Conservation (phyloP, 2,797 vertebrate species). For the Gymnothorax javanicus region DNA sequence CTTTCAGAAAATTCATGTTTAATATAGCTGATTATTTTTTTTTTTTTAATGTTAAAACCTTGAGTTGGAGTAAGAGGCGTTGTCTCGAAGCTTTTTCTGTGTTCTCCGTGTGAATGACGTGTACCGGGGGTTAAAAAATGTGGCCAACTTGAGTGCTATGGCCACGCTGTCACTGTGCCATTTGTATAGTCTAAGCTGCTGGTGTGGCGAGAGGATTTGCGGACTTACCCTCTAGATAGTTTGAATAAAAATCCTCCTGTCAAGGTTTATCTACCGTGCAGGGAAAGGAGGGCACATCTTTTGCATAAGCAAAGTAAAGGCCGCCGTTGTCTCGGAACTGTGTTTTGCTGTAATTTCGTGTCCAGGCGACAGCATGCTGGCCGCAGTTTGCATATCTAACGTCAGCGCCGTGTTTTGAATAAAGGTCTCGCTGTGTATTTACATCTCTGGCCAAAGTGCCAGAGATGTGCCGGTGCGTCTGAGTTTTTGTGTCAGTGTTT, state of each 20-base stretch:
- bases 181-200: too few relatives aligned
- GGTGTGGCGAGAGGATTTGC: background rate
- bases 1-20: too few relatives aligned
- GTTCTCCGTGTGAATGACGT: too few relatives aligned
- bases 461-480: background rate
- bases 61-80: too few relatives aligned
- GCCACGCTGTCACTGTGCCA: background rate
- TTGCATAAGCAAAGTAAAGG: conserved; percentile 71
- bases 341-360: conserved; percentile 28
- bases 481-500: background rate
- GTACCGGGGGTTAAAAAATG: too few relatives aligned
- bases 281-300: conserved; percentile 45
- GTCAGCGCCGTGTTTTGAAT: conserved; percentile 49
- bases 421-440: conserved; percentile 47
- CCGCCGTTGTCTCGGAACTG: conserved; percentile 46
- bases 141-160: too few relatives aligned
- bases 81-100: too few relatives aligned
- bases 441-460: conserved; percentile 45
- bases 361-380: conserved; percentile 37
- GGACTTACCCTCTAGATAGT: conserved; percentile 19
- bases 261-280: conserved; percentile 32
- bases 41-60: too few relatives aligned
- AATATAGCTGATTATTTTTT: too few relatives aligned
- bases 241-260: conserved; percentile 48
- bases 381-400: conserved; percentile 60